Base-by-base conservation (phyloP, 2,797 vertebrate genomes). In the Novumbra hubbsi region DNA sequence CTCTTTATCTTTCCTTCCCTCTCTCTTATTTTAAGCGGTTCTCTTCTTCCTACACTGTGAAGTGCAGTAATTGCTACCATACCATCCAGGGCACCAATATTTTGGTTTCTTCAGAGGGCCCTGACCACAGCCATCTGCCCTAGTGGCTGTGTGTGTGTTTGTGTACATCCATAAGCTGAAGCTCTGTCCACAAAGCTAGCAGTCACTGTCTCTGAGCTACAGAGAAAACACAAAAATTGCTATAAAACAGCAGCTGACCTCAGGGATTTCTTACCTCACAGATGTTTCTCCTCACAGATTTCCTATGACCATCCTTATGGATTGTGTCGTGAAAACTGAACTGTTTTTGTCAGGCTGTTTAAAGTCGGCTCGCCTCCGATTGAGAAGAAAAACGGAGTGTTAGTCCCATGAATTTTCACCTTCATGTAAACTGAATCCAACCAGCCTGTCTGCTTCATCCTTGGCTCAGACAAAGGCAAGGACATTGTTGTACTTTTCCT, bases 1-100 rank as follows among this genome's bases (percentile, higher is more conserved):
- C 68, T 74, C 49, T 48, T 65, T 48, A 71, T 69, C 68, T 75
- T 55, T 72, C 38, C 52, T 24, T 73, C 73, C 55, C 70, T 73
- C 64, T 50, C 71, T 48, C 45, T 49, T 49, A 28, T 60, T 19
- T 55, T 65, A 28, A 60, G 73, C 71, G 21, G 9, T 60, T 60
- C 21, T 24, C 11, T 60, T 60, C 55, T 60, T 60, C 55, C 55
- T 24, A 60, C 55, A 57, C 66, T 38, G 82, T 62, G 63, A 27
- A 65, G 38, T 65, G 69, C 66, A 24, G 38, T 76, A 82, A 82
- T 80, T 79, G 77, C 55, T 72, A 70, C 73, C 68, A 72, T 78
- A 73, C 78, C 64, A 38, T 65, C 68, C 76, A 71, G 69, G 76
- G 80, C 71, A 66, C 76, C 77, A 79, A 80, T 85, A 79, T 81